Percentiles rank a stretch among this genome's conserved stretches.
phyloP scores from a whole-genome alignment of 2,888 invertebrate species.

The Mellilla xanthometata region DNA sequence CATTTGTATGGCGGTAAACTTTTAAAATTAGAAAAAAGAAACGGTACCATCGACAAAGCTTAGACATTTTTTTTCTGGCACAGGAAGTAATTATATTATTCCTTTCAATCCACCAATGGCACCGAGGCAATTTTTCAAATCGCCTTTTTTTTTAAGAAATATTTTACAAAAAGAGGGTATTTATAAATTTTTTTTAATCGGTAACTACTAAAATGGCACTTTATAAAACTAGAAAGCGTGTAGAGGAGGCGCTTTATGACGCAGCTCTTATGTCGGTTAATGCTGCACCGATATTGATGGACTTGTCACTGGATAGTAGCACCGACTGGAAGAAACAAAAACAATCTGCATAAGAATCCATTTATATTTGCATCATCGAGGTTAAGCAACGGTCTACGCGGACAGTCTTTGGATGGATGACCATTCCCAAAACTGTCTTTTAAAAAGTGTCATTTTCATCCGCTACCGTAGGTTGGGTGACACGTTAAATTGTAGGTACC shows the following conservation, averaged over 20 bases:
- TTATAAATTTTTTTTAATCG: constrained; percentile 32
- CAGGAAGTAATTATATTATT: constrained; percentile 29
- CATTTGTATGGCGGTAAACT: constrained; percentile 39
- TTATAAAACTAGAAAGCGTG: constrained; percentile 42
- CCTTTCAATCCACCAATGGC: constrained; percentile 14
- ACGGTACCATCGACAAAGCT: constrained; percentile 20
- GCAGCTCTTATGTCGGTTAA: constrained; percentile 12
- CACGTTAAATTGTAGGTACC: no score
- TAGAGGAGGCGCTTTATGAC: constrained; percentile 16
- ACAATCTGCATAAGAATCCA: no score
- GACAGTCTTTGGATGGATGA: no score
- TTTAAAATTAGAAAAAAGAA: constrained; percentile 10
- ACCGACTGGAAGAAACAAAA: constrained; percentile 22
- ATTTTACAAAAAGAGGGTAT: constrained; percentile 7
- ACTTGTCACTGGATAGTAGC: constrained; percentile 17
- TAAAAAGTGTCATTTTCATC: no score
- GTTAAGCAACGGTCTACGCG: no score
- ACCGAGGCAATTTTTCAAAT: constrained; percentile 28
- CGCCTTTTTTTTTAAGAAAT: constrained; percentile 10
- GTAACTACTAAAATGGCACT: constrained; percentile 53
- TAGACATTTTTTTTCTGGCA: constrained; percentile 16
- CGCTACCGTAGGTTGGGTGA: no score
- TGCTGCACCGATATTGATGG: constrained; percentile 4
- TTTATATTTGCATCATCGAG: no score
- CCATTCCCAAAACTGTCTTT: no score